Base-by-base conservation (phyloP, 2,113 vertebrate species). In the Rynchops niger region DNA sequence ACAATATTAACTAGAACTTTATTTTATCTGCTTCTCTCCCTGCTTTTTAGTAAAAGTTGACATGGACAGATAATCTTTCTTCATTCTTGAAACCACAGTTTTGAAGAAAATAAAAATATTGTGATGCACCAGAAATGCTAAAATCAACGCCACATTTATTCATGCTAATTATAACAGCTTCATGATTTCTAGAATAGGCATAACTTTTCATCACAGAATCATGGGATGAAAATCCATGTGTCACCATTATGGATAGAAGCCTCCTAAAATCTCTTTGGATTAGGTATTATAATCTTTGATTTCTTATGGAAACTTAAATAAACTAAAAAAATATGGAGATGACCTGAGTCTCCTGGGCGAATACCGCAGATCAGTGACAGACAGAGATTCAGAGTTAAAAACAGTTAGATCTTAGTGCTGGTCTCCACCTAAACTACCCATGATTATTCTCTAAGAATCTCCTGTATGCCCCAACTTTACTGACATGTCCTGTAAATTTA, bases 381-480 rank as follows among this genome's bases (percentile, higher is more conserved):
- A 40, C 4, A 63, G 58, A 86, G n/a, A 29, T 26, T 3, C 3
- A 47, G 12, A 78, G 3, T 15, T 76, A 30, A 53, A 42, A 88
- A 5, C 6, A 49, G 1, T 34, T 61, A 2, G 3, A 50, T 52
- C 9, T 5, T 12, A 27, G 2, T 11, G 36, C 4, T 56, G 6
- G 47, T 63, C 5, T 63, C 7, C 26, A 25, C 6, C 15, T 43
- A 52, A 80, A n/a, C 4, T 6, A 6, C 1, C 1, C 8, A 34
- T 9, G 5, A 36, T 42, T 30, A 40, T 14, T 77, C 14, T 36
- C 2, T 15, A 62, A 71, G 34, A 22, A 36, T 18, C 1, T 5
- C 9, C 3, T 17, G 9, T 29, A 9, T 42, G 9, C 3, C 45
- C 2, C 7, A 59, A 8, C 3, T 38, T 74, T 23, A 26, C 9